Evolutionary conservation across 2,113 vertebrate species (phyloP).

Genomic region (Poeciliopsis retropinna): DNA sequence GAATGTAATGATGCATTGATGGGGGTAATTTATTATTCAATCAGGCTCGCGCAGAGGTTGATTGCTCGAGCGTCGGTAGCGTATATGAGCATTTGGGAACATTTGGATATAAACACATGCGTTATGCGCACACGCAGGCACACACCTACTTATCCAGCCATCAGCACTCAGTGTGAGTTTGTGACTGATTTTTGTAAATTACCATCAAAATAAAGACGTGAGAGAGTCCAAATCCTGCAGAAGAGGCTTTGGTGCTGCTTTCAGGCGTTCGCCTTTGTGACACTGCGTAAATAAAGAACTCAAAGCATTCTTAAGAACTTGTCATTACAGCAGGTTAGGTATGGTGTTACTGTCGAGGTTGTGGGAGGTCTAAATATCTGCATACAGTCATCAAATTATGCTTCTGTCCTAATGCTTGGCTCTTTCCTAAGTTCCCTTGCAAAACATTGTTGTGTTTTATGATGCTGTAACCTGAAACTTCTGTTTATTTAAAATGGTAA

Average conservation of each 20-base stretch:
- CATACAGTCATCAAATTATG: slow-evolving; percentile 23
- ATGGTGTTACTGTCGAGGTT: slow-evolving; percentile 32
- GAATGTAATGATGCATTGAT: slow-evolving; percentile 84
- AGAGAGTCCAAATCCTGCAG: slow-evolving; percentile 52
- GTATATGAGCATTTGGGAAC: slow-evolving; percentile 50
- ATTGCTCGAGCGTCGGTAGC: slow-evolving; percentile 75
- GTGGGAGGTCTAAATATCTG: slow-evolving; percentile 44
- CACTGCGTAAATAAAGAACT: slow-evolving; percentile 36
- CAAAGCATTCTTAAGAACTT: slow-evolving; percentile 45
- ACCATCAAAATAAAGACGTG: slow-evolving; percentile 75
- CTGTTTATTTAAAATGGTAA: not conserved
- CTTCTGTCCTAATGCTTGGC: slow-evolving; percentile 21
- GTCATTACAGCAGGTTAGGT: slow-evolving; percentile 48
- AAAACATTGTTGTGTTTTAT: not conserved
- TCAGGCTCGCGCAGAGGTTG: slow-evolving; percentile 74
- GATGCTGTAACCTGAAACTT: not conserved
- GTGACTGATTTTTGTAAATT: slow-evolving; percentile 67
- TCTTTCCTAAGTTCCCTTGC: slow-evolving; percentile 3
- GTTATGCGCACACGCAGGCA: not conserved
- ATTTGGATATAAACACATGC: slow-evolving; percentile 15
- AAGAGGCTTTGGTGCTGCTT: slow-evolving; percentile 21
- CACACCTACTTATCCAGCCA: slow-evolving; percentile 25
- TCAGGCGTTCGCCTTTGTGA: slow-evolving; percentile 16
- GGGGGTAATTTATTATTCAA: slow-evolving; percentile 85
- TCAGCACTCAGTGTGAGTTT: slow-evolving; percentile 45